Evolutionary conservation across 2,888 invertebrate genomes (phyloP).

Genomic region (Lepidonotus clava): DNA sequence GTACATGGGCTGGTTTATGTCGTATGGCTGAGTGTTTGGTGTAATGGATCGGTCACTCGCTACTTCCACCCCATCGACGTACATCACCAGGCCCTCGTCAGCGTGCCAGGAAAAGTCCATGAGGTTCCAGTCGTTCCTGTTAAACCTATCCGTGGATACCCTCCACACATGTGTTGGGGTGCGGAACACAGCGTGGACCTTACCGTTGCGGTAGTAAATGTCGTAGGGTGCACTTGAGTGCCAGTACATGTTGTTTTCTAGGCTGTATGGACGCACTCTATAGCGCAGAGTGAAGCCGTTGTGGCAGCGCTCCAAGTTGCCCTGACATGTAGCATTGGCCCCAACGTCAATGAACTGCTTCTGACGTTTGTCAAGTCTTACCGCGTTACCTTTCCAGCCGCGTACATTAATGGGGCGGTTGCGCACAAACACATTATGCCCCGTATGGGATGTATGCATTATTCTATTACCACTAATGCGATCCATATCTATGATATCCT

Average conservation of each 20-base stretch:
- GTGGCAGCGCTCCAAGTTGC: slow-evolving; percentile 72
- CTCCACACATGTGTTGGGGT: slow-evolving; percentile 67
- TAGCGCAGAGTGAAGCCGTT: slow-evolving; percentile 75
- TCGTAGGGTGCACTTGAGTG: slow-evolving; percentile 57
- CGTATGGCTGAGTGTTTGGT: background rate
- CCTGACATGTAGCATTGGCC: slow-evolving; percentile 70
- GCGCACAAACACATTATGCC: slow-evolving; percentile 29
- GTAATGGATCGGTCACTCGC: slow-evolving; percentile 46
- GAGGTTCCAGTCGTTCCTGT: slow-evolving; percentile 74
- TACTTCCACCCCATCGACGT: slow-evolving; percentile 69
- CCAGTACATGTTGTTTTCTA: slow-evolving; percentile 74
- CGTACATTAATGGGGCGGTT: slow-evolving; percentile 67
- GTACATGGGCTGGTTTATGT: slow-evolving; percentile 65
- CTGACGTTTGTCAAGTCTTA: slow-evolving; percentile 71
- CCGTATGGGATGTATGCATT: slow-evolving; percentile 59
- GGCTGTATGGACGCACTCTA: slow-evolving; percentile 73
- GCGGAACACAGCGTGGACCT: slow-evolving; percentile 68
- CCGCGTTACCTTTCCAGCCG: slow-evolving; percentile 72
- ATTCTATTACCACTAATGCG: slow-evolving; percentile 64
- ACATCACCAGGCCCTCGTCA: slow-evolving; percentile 70
- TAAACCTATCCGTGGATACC: slow-evolving; percentile 67
- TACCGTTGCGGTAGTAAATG: slow-evolving; percentile 70
- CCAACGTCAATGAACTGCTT: slow-evolving; percentile 77
- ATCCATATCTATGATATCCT: slow-evolving; percentile 71
- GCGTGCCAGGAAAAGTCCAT: slow-evolving; percentile 75